phyloP scores from a whole-genome alignment of 1,140 invertebrate species.

The Drusus annulatus region DNA sequence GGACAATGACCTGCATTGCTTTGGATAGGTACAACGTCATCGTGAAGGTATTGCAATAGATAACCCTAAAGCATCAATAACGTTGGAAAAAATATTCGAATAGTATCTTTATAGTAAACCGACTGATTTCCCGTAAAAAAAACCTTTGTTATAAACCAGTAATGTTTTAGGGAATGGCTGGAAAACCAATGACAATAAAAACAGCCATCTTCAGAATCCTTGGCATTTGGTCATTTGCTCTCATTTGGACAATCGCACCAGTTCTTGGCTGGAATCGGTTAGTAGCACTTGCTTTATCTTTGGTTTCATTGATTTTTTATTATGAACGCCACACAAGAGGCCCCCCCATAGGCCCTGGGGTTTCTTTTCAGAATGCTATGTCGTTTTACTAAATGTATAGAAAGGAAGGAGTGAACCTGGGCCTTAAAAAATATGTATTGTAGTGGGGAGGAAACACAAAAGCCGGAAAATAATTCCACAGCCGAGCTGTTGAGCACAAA shows the following conservation, averaged over 20 bases:
- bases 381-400: too few relatives aligned
- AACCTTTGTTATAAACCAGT: neutral
- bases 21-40: slow-evolving; percentile 90
- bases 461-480: too few relatives aligned
- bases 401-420: too few relatives aligned
- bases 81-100: too few relatives aligned
- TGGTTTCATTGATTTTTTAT: neutral
- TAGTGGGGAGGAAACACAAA: too few relatives aligned
- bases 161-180: slow-evolving; percentile 75
- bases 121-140: too few relatives aligned
- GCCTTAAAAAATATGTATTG: too few relatives aligned
- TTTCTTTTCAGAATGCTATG: too few relatives aligned
- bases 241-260: slow-evolving; percentile 80
- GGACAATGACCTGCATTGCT: slow-evolving; percentile 87
- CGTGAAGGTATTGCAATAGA: slow-evolving; percentile 69
- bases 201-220: slow-evolving; percentile 79
- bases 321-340: neutral
- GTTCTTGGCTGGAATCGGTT: slow-evolving; percentile 79
- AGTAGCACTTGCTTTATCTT: neutral
- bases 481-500: too few relatives aligned
- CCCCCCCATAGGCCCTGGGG: too few relatives aligned
- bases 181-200: slow-evolving; percentile 80
- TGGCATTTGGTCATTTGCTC: slow-evolving; percentile 79
- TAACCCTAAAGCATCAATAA: too few relatives aligned
- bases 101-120: too few relatives aligned